These are phyloP conservation scores for Epinephelus lanceolatus DNA, from an alignment of 2,113 vertebrate genomes.

Conservation along the genomic window DNA sequence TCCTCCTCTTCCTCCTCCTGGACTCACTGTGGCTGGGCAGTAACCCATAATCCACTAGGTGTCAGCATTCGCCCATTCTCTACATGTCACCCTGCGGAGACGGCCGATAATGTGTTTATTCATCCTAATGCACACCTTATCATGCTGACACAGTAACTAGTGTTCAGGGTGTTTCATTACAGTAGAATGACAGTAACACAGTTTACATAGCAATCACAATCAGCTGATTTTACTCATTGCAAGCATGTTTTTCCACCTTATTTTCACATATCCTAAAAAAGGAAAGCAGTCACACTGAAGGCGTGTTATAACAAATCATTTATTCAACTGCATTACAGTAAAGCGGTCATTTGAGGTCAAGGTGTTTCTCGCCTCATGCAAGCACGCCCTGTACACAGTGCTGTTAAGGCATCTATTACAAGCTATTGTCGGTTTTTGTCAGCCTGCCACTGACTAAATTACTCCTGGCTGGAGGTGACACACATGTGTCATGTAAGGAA, in stretches of 20 bases:
- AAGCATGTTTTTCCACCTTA: not conserved
- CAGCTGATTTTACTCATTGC: not conserved
- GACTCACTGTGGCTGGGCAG: fast-evolving
- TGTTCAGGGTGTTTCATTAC: not conserved
- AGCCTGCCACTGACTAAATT: constrained; percentile 20
- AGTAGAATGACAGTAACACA: not conserved
- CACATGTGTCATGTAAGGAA: constrained; percentile 40
- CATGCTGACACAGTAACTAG: not conserved
- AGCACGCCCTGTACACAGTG: not conserved
- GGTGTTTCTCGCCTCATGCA: not conserved
- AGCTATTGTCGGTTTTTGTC: constrained; percentile 1
- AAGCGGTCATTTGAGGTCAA: not conserved
- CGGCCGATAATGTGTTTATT: not conserved
- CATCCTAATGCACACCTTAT: not conserved
- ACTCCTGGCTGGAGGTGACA: constrained; percentile 21
- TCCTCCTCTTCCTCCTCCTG: not conserved
- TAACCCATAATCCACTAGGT: constrained; percentile 65
- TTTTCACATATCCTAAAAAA: not conserved
- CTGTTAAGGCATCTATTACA: constrained; percentile 4
- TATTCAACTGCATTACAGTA: not conserved
- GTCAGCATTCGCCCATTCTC: constrained; percentile 63
- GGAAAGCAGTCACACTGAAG: not conserved
- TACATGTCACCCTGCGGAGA: not conserved
- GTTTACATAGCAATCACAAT: not conserved
- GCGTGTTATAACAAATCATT: not conserved